Evolutionary conservation across 2,888 invertebrate species (phyloP).

Genomic region (Erebia epiphron): DNA sequence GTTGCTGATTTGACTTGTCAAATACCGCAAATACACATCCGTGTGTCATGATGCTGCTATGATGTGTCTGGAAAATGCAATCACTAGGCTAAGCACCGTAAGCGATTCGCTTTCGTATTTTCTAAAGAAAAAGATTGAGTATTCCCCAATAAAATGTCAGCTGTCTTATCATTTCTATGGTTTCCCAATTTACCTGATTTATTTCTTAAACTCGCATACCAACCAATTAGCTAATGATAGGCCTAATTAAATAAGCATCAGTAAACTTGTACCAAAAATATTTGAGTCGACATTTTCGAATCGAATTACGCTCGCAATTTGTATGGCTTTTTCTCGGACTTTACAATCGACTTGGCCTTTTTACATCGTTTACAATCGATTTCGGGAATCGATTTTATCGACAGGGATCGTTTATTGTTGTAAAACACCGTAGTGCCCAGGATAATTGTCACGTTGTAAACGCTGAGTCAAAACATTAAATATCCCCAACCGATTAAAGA

Average conservation of each 20-base stretch:
- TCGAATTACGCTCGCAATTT: conserved; percentile 25
- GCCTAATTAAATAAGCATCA: conserved; percentile 22
- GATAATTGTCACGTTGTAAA: conserved; percentile 30
- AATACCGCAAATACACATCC: too few species aligned
- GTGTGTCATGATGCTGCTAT: too few species aligned
- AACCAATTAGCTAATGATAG: conserved; percentile 16
- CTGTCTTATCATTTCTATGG: background rate
- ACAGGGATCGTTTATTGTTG: conserved; percentile 23
- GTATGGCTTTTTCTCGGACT: conserved; percentile 21
- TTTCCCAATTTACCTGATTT: conserved; percentile 11
- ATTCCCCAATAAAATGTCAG: background rate
- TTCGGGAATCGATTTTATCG: conserved; percentile 48
- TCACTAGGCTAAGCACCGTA: too few species aligned
- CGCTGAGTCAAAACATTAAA: background rate
- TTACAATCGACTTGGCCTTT: conserved; percentile 42
- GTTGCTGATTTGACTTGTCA: too few species aligned
- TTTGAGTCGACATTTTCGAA: conserved; percentile 19
- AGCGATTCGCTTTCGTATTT: too few species aligned
- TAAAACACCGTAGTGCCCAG: conserved; percentile 32
- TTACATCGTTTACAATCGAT: conserved; percentile 45
- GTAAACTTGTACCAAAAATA: conserved; percentile 24
- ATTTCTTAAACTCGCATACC: background rate
- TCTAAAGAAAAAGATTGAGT: background rate
- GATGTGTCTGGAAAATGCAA: too few species aligned
- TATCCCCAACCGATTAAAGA: background rate